Base-by-base conservation (phyloP, 2,888 invertebrate genomes). In the Drosophila imparisetae region DNA sequence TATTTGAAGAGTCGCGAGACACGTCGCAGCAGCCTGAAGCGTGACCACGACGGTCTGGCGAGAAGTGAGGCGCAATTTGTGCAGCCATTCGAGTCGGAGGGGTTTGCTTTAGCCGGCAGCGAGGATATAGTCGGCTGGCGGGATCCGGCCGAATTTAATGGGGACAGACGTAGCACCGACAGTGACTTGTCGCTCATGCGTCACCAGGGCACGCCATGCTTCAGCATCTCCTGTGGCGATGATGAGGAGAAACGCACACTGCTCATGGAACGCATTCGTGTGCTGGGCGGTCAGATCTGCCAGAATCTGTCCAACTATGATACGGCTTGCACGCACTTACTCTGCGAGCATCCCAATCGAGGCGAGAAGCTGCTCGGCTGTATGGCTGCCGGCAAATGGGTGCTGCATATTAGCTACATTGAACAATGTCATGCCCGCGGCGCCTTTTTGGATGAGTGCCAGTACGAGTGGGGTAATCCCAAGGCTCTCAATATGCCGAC, bases 361-460 rank as follows among this genome's bases (percentile, higher is more conserved):
- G 98, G 97, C 90, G 98, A 98, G 94, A 98, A 98, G 93, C 95
- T 97, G 93, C 93, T 98, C 32, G 96, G 96, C 0, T 96, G 96
- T 68, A 95, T 98, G 71, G 98, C 98, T 0, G 95, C 96, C 0
- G 98, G 98, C 24, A 96, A 96, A 85, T 98, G 98, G 98, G 95
- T 98, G 15, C 93, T 98, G n/a, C 96, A 97, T 84, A 94, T 95
- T 2, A 95, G 95, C 0, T 98, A 97, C 88, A 93, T 98, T 2
- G 94, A 95, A 7, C 94, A 96, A 53, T 96, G 96, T 64, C 92
- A 94, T 11, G 93, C 90, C 4, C 81, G 88, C 15, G 91, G 91
- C 40, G 78, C 76, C 30, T 92, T 91, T 7, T 75, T 92, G 7
- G 89, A 92, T 10, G 98, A 98, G 92, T 96, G 96, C 83, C 94